These are phyloP conservation scores for Microcebus murinus DNA, from an alignment of 2,113 vertebrate species.

Conservation along the genomic window DNA sequence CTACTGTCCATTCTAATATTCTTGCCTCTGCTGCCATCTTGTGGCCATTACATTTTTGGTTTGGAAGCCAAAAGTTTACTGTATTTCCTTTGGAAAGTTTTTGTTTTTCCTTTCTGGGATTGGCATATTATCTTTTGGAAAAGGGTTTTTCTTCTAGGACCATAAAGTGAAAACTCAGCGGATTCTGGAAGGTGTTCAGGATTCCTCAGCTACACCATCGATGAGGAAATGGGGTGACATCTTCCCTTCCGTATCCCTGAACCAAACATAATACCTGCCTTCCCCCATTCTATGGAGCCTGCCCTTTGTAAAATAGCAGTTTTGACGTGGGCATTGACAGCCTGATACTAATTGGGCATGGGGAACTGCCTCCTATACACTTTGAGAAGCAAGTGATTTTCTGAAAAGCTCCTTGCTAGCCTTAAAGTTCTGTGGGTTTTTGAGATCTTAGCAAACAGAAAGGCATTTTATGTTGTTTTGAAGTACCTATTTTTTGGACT, in stretches of 20 bases:
- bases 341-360: not conserved
- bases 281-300: not conserved
- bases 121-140: slow-evolving; percentile 59
- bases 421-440: slow-evolving; percentile 13
- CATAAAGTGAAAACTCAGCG: slow-evolving; percentile 64
- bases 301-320: slow-evolving; percentile 31
- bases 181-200: slow-evolving; percentile 70
- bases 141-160: slow-evolving; percentile 70
- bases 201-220: slow-evolving; percentile 60
- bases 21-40: slow-evolving; percentile 74
- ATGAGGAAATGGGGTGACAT: slow-evolving; percentile 83
- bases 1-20: slow-evolving; percentile 3
- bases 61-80: slow-evolving; percentile 40
- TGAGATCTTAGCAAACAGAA: slow-evolving; percentile 35
- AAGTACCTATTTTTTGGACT: slow-evolving; percentile 50
- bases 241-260: slow-evolving; percentile 42
- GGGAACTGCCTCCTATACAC: not conserved
- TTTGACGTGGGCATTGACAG: slow-evolving; percentile 36
- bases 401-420: slow-evolving; percentile 34
- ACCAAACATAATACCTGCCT: slow-evolving; percentile 14
- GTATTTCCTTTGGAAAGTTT: slow-evolving; percentile 47
- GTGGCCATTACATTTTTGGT: slow-evolving; percentile 62
- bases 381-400: slow-evolving; percentile 47
- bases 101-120: slow-evolving; percentile 42
- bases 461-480: not conserved